Conservation (phyloP, 1,140 invertebrate species). For the Oscheius sp. region DNA sequence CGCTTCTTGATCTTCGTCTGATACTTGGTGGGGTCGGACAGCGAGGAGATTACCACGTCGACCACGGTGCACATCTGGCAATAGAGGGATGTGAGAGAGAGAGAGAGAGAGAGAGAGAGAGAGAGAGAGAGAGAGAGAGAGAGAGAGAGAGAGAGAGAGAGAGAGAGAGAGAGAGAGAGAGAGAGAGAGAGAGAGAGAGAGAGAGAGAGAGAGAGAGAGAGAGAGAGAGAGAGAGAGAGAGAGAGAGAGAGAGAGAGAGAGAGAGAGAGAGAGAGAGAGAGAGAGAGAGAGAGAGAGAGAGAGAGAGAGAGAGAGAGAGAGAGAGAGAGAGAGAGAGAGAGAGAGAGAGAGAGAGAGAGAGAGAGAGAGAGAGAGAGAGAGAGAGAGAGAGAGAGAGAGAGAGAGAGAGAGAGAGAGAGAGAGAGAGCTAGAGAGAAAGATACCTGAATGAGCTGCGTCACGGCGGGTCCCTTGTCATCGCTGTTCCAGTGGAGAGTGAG, state of each 20-base stretch:
- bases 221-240: neutral
- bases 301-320: neutral
- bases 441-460: conserved; percentile 10
- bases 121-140: neutral
- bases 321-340: neutral
- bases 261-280: neutral
- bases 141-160: neutral
- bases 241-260: neutral
- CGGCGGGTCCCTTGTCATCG: neutral
- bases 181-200: neutral
- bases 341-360: neutral
- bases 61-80: conserved; percentile 23
- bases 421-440: neutral
- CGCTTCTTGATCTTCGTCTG: too few species aligned
- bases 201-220: neutral
- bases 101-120: neutral
- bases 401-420: neutral
- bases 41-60: conserved; percentile 1
- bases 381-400: neutral
- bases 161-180: neutral
- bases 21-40: conserved; percentile 13
- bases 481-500: conserved; percentile 22
- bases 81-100: too few species aligned
- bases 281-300: neutral
- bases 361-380: neutral